Base-by-base conservation (phyloP, 2,113 vertebrate genomes). In the Gobiocypris rarus region DNA sequence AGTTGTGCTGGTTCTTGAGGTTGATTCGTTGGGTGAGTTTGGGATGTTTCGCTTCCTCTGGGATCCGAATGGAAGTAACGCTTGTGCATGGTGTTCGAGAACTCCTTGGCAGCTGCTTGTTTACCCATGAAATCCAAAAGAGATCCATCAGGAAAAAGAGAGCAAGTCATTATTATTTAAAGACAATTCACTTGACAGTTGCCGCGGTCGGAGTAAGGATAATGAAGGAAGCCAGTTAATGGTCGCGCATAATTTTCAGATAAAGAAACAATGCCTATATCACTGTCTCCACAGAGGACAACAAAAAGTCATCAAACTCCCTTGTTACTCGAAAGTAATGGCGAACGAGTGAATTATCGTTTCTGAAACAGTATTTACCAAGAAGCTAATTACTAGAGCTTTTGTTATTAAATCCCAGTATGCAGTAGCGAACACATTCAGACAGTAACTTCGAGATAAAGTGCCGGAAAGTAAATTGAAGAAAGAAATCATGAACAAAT, bases 111-210 rank as follows among this genome's bases (percentile, higher is more conserved):
- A 91, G 87, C 67, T 87, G 82, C 89, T 91, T 91, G 90, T 92
- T 92, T 91, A 92, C 86, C 88, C 86, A 87, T 90, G 89, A 82
- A 90, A 92, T 83, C 63, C 73, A 84, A 91, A 84, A 83, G 75
- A 81, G 85, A 90, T 92, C 82, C 79, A 87, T 92, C 91, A 92
- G 88, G 89, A 83, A 91, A 91, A 88, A 79, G 75, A 90, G 83
- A 80, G 65, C 34, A 56, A 89, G 87, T 85, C 59, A 73, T 90
- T 88, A 75, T 59, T 41, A 88, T 84, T 85, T 83, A 54, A 86
- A 77, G 67, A 88, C 73, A 84, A 90, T 88, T 90, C 45, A 13
- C 71, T 71, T 85, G 74, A 17, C 78, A 83, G 63, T 86, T 86
- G 79, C 43, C 81, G 69, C 22, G 41, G 58, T 84, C 85, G 58